Evolutionary conservation across 2,797 vertebrate genomes (phyloP).

Genomic region (Sarcophilus harrisii): DNA sequence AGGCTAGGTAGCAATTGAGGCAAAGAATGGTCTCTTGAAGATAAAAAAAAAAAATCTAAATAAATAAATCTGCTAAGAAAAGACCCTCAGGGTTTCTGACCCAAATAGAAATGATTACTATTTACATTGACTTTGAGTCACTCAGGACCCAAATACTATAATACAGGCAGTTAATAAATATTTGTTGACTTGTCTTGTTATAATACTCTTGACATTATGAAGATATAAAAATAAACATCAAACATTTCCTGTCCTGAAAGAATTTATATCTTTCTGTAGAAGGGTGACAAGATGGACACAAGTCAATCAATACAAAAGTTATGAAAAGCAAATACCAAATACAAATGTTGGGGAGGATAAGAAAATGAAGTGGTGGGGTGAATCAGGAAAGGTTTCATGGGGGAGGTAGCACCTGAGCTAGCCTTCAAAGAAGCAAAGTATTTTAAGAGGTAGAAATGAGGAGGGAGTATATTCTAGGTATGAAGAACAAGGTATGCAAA

Average conservation of each 20-base stretch:
- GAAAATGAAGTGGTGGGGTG: neutral
- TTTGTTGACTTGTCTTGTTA: neutral
- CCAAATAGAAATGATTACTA: too few species aligned
- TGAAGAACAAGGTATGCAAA: neutral
- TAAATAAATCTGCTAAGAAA: too few species aligned
- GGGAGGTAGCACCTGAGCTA: neutral
- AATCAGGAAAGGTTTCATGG: neutral
- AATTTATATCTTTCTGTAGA: neutral
- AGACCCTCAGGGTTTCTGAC: too few species aligned
- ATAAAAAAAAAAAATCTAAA: too few species aligned
- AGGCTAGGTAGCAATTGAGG: too few species aligned
- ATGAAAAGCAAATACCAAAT: neutral
- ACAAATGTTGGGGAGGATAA: neutral
- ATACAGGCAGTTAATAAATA: neutral
- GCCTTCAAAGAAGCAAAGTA: neutral
- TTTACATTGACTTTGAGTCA: too few species aligned
- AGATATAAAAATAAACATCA: neutral
- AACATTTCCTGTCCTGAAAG: neutral
- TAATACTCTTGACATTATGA: neutral
- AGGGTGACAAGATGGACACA: neutral
- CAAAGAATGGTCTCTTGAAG: too few species aligned
- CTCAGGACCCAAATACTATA: neutral
- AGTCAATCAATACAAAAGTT: neutral
- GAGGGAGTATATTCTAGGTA: neutral
- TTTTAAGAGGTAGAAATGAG: neutral